Conservation (phyloP, 1,140 invertebrate genomes). For the Euura lappo region DNA sequence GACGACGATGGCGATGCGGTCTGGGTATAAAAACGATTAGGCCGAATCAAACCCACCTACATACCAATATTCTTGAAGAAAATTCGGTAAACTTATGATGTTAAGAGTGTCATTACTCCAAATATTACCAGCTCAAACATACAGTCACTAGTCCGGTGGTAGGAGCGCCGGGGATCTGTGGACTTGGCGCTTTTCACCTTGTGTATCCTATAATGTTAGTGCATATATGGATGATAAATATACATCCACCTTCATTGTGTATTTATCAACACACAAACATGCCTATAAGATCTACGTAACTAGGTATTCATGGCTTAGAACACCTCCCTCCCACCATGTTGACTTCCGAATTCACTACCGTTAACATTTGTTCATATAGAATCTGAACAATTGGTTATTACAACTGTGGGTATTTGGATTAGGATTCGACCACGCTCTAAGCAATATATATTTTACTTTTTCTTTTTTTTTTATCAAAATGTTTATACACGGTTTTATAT, state of each 20-base stretch:
- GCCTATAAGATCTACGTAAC: neutral
- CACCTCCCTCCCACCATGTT: too few species aligned
- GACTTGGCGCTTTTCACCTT: neutral
- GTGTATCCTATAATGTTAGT: neutral
- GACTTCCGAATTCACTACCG: too few species aligned
- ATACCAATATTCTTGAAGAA: conserved; percentile 52
- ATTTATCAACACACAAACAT: neutral
- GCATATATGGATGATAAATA: neutral
- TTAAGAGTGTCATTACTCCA: conserved; percentile 47
- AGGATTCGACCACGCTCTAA: too few species aligned
- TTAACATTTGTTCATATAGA: too few species aligned
- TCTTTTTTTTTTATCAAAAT: too few species aligned
- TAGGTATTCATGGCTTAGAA: neutral
- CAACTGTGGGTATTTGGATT: too few species aligned
- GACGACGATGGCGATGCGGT: too few species aligned
- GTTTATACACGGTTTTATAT: too few species aligned
- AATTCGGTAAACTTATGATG: conserved; percentile 48
- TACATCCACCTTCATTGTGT: neutral
- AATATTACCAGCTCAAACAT: conserved; percentile 55
- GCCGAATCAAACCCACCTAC: conserved; percentile 7
- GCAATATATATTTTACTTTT: too few species aligned
- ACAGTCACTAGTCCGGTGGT: too few species aligned
- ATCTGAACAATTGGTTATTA: too few species aligned
- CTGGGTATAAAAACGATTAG: too few species aligned
- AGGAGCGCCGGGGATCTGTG: conserved; percentile 12